These are phyloP conservation scores for Strongylocentrotus purpuratus DNA, from an alignment of 35 echinoderm and acorn worm species.

Conservation along the genomic window DNA sequence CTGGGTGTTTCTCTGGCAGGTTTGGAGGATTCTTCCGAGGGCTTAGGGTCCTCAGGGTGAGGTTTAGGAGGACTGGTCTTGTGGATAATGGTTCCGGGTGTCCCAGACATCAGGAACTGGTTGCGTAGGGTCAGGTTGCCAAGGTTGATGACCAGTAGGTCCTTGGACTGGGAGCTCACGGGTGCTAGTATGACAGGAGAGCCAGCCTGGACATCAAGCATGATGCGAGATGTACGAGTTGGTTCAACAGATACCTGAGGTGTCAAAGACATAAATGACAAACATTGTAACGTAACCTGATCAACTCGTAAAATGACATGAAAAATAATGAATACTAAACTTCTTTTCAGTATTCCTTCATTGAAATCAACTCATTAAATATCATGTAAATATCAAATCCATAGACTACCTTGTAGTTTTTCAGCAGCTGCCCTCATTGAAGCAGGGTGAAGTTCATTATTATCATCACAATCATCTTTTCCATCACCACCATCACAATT, in stretches of 20 bases:
- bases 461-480: not conserved
- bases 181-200: conserved; percentile 96
- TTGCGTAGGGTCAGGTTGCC: conserved; percentile 91
- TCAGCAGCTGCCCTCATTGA: not conserved
- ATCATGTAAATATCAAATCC: not conserved
- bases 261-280: not conserved
- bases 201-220: conserved; percentile 85
- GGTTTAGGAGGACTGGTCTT: not conserved
- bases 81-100: conserved; percentile 67
- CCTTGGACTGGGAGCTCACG: conserved; percentile 81
- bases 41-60: not conserved
- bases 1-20: conserved; percentile 25
- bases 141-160: conserved; percentile 89
- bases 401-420: not conserved
- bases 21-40: not conserved
- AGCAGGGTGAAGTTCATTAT: not conserved
- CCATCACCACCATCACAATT: not conserved
- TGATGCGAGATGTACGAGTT: conserved; percentile 71
- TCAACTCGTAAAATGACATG: no score
- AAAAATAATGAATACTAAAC: not conserved
- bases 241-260: conserved; percentile 78
- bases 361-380: not conserved
- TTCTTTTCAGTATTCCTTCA: not conserved
- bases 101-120: conserved; percentile 77
- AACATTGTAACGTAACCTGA: not conserved